A percentile compares a stretch with the other conserved stretches of the same genome.
phyloP scores from a whole-genome alignment of 2,888 invertebrate genomes.

The Isoperla grammatica region DNA sequence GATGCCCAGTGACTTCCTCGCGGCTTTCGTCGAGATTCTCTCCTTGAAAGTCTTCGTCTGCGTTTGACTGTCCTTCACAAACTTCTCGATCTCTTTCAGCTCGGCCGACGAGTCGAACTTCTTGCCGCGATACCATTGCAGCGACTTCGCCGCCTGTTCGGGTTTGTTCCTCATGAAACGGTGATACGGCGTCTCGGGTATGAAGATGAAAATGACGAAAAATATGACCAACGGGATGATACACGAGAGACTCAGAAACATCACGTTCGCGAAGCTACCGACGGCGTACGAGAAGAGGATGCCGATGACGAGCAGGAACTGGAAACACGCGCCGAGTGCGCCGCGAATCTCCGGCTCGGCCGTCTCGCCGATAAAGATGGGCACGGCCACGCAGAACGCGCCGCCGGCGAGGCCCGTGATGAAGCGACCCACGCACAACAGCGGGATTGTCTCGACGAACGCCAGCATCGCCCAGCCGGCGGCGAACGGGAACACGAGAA shows the following conservation, averaged over 20 bases:
- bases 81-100: slow-evolving; percentile 52
- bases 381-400: slow-evolving; percentile 75
- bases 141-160: slow-evolving; percentile 60
- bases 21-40: slow-evolving; percentile 21
- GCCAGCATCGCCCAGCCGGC: slow-evolving; percentile 68
- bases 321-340: slow-evolving; percentile 78
- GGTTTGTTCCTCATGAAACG: slow-evolving; percentile 44
- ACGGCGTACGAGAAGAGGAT: slow-evolving; percentile 70
- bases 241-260: slow-evolving; percentile 60
- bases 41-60: slow-evolving; percentile 20
- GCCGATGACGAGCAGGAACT: slow-evolving; percentile 76
- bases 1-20: slow-evolving; percentile 9
- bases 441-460: slow-evolving; percentile 51
- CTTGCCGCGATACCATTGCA: slow-evolving; percentile 66
- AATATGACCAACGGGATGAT: slow-evolving; percentile 63
- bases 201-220: slow-evolving; percentile 64
- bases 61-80: too few species aligned
- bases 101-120: slow-evolving; percentile 62
- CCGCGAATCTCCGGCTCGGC: slow-evolving; percentile 78
- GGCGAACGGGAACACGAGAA: slow-evolving; percentile 60
- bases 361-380: slow-evolving; percentile 81
- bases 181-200: slow-evolving; percentile 81
- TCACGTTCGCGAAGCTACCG: slow-evolving; percentile 55
- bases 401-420: slow-evolving; percentile 70
- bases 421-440: slow-evolving; percentile 61